These are phyloP conservation scores for Homalodisca vitripennis DNA, from an alignment of 1,140 invertebrate genomes.

Conservation along the genomic window DNA sequence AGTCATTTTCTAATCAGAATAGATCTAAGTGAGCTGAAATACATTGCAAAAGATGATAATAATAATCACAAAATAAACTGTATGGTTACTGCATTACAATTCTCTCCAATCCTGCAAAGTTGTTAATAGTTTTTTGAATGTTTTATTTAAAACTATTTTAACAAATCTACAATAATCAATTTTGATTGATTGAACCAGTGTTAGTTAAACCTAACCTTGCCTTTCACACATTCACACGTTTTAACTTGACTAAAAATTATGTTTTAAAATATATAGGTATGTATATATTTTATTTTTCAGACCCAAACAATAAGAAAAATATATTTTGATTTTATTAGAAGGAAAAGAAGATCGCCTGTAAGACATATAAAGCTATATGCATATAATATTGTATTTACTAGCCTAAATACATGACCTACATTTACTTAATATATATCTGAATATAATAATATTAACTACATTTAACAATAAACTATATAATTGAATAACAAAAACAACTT, in stretches of 20 bases:
- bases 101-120: too few relatives aligned
- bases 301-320: slow-evolving; percentile 1
- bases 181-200: neutral
- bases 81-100: too few relatives aligned
- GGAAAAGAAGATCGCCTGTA: slow-evolving; percentile 1
- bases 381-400: slow-evolving; percentile 24
- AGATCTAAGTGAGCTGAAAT: too few relatives aligned
- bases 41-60: too few relatives aligned
- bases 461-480: slow-evolving; percentile 19
- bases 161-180: neutral
- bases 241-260: neutral
- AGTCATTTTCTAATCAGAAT: too few relatives aligned
- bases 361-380: slow-evolving; percentile 20
- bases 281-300: neutral
- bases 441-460: slow-evolving; percentile 24
- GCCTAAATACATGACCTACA: slow-evolving; percentile 15
- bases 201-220: slow-evolving; percentile 14
- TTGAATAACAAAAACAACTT: neutral
- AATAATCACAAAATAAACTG: too few relatives aligned
- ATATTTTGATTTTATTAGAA: neutral
- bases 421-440: slow-evolving; percentile 24
- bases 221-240: neutral
- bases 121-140: neutral
- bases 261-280: neutral
- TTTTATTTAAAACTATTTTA: neutral